A percentile compares a stretch with the other conserved stretches of the same genome.
Evolutionary conservation across 2,797 vertebrate genomes (phyloP).

Genomic region (Vespertilio murinus): DNA sequence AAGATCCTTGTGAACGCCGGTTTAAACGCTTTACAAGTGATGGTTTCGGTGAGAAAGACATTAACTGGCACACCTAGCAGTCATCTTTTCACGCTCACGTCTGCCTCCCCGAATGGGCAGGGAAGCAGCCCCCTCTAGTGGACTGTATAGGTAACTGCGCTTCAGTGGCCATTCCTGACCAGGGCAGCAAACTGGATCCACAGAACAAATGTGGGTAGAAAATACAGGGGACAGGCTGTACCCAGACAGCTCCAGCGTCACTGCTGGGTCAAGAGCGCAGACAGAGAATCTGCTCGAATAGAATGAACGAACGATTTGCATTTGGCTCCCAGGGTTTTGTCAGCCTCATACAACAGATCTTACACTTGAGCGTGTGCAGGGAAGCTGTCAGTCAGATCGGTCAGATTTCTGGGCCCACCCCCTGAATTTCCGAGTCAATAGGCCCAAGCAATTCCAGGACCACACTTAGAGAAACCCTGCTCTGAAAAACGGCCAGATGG

Average conservation of each 20-base stretch:
- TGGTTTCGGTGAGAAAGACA: too few species aligned
- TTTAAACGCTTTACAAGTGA: too few species aligned
- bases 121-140: not conserved
- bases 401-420: not conserved
- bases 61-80: too few species aligned
- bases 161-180: not conserved
- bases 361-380: not conserved
- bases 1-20: too few species aligned
- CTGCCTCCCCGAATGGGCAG: not conserved
- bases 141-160: not conserved
- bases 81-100: accelerated
- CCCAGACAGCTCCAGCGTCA: not conserved
- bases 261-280: not conserved
- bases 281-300: not conserved
- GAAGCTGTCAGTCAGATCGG: not conserved
- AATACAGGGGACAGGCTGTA: not conserved
- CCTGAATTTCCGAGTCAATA: not conserved
- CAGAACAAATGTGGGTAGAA: accelerated
- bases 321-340: not conserved
- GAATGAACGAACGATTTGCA: not conserved
- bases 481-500: not conserved
- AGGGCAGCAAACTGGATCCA: not conserved
- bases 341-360: not conserved
- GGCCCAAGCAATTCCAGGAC: not conserved
- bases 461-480: not conserved